Base-by-base conservation (phyloP, 1,140 invertebrate genomes). In the Wasmannia auropunctata region DNA sequence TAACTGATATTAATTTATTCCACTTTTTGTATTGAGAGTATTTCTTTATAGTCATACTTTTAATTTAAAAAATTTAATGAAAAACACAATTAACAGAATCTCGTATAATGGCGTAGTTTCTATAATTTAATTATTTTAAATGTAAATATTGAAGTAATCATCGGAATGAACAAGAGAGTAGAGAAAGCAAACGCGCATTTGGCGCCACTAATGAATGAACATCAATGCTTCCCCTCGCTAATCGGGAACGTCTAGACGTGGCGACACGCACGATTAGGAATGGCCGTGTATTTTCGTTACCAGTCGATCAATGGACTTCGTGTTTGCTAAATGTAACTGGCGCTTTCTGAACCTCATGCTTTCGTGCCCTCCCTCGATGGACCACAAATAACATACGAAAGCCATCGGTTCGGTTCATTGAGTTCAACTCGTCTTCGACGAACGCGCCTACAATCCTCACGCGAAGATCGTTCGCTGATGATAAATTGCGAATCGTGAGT, bases 171-270 rank as follows among this genome's bases (percentile, higher is more conserved):
- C 31, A 28, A 40, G 51, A 10, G 6, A 6, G 40, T 11, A 34
- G 56, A 46, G 14, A 43, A 19, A 70, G 11, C 63, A 22, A 16
- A 46, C 58, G 49, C 65, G 49, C 37, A 58, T 86, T 70, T 56
- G 58, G 51, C 62, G 75, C 63, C 56, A 19, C 76, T 67, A 63
- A 79, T 49, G 77, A 75, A 85, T 65, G 58, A 70, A 31, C 62
- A 86, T 85, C 83, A 86, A 85, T 86, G 75, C 56, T 14, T 65
- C 19, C 34, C 22, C 37, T 46, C 28, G 63, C 56, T 76, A 76
- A 90, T 85, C 86, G 81, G 34, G 80, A 80, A 65, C 83, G 91
- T 92, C 91, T 91, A 92, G 91, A 92, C 91, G 86, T 74, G 19
- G 63, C 81, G 90, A 80, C 62, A 91, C 88, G 91, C 62, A 63